Base-by-base conservation (phyloP, 1,140 invertebrate species). In the Leptestheria dahalacensis region DNA sequence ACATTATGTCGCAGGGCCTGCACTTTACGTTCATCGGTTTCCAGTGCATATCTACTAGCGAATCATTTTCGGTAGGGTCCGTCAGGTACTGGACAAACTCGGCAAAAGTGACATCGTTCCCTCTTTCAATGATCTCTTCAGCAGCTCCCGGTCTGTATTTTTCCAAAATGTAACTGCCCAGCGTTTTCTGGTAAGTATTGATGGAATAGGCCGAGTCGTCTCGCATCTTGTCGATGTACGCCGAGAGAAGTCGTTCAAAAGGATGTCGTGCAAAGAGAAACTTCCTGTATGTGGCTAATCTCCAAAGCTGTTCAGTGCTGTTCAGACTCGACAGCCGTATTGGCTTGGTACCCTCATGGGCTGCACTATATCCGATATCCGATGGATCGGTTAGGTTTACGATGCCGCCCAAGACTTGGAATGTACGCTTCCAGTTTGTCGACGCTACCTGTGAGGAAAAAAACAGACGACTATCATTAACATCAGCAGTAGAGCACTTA, bases 371-470 rank as follows among this genome's bases (percentile, higher is more conserved):
- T 41, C 15, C 33, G 65, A 91, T 89, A 15, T 80, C 74, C 0
- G 87, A 66, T 1, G 83, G 77, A 72, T 86, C 78, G 28, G 79
- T 79, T 10, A 78, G 75, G 50, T 75, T 74, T 72, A 81, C 82
- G 67, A 80, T 80, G 20, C 83, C 82, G n/a, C 79, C 82, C 54
- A 91, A 73, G 62, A 91, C 79, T 82, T 94, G 85, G 41, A 95
- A 72, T 25, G 93, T 79, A 55, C 91, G 77, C 69, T 94, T 92
- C 88, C 90, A 92, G 71, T 95, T 94, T n/a, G 91, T 95, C 70
- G 88, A 93, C 15, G 91, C 91, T 28, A 94, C 88, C 87, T 90
- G n/a, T 41, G 15, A 41, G 6, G 33, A 9, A 15, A 41, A 9
- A 9, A 41, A 41, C 6, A 15, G 6, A 15, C 15, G n/a, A n/a